These are phyloP conservation scores for Dastarcus helophoroides DNA, from an alignment of 2,888 invertebrate genomes.

Conservation along the genomic window DNA sequence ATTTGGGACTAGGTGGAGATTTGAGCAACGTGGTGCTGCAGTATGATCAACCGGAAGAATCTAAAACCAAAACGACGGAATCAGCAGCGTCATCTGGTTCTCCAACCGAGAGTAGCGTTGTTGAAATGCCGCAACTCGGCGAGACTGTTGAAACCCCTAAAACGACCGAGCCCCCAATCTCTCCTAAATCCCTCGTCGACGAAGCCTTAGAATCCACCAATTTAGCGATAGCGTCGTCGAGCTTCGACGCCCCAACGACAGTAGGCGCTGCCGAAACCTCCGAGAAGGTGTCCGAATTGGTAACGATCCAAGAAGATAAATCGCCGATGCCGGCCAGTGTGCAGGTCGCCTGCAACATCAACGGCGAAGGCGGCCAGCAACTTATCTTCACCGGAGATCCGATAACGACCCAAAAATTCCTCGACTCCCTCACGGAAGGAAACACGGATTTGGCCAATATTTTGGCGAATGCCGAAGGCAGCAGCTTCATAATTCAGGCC, in stretches of 20 bases:
- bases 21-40: slow-evolving; percentile 43
- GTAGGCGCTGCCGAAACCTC: slow-evolving; percentile 4
- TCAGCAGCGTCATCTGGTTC: no score
- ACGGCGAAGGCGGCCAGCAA: slow-evolving; percentile 23
- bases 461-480: slow-evolving; percentile 32
- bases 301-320: neutral
- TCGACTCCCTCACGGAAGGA: slow-evolving; percentile 35
- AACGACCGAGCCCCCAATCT: no score
- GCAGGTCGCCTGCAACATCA: slow-evolving; percentile 10
- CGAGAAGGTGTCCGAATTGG: neutral
- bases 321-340: slow-evolving; percentile 5
- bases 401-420: slow-evolving; percentile 33
- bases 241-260: slow-evolving; percentile 1
- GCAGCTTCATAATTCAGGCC: slow-evolving; percentile 34
- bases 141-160: no score
- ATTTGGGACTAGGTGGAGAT: slow-evolving; percentile 35
- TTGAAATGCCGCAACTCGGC: no score
- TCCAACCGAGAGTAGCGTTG: no score
- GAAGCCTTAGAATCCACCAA: no score
- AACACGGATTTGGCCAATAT: slow-evolving; percentile 35
- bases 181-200: slow-evolving; percentile 16
- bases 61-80: slow-evolving; percentile 8
- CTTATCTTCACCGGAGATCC: slow-evolving; percentile 36
- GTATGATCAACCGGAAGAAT: slow-evolving; percentile 36
- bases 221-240: no score